A percentile compares a stretch with the other conserved stretches of the same genome.
These are phyloP conservation scores for Oreochromis grahami DNA, from an alignment of 2,797 vertebrate genomes.

Conservation along the genomic window DNA sequence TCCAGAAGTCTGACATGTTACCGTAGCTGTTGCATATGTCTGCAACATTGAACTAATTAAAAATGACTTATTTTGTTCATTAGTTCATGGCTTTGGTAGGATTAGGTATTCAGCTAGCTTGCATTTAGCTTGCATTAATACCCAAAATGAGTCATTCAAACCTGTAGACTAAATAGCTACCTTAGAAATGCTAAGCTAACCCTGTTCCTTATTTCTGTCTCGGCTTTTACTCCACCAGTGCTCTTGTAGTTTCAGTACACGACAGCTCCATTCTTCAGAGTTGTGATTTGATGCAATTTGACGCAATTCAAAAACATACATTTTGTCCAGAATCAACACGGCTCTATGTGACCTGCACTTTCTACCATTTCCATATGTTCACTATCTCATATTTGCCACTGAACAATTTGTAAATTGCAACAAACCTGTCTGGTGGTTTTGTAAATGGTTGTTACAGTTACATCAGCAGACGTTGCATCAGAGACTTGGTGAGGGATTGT, in stretches of 20 bases:
- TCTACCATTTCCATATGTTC: background rate
- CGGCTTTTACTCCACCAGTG: background rate
- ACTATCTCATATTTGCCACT: background rate
- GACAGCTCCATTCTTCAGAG: background rate
- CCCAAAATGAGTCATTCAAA: background rate
- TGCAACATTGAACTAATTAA: background rate
- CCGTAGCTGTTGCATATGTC: background rate
- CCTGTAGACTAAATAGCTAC: background rate
- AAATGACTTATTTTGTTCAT: background rate
- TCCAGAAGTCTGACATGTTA: background rate
- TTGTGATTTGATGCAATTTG: background rate
- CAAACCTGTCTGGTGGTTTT: conserved; percentile 5
- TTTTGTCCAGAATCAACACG: background rate
- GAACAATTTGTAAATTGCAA: conserved; percentile 17
- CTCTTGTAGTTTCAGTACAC: background rate
- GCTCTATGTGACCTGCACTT: background rate
- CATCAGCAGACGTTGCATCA: background rate
- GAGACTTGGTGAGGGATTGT: background rate
- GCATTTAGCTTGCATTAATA: background rate
- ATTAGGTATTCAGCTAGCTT: background rate
- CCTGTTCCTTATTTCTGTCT: background rate
- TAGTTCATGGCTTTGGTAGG: background rate
- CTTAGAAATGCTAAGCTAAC: background rate
- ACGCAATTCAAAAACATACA: background rate
- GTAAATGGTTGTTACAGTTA: conserved; percentile 17